Evolutionary conservation across 1,140 invertebrate species (phyloP).

Genomic region (Nasonia giraulti): DNA sequence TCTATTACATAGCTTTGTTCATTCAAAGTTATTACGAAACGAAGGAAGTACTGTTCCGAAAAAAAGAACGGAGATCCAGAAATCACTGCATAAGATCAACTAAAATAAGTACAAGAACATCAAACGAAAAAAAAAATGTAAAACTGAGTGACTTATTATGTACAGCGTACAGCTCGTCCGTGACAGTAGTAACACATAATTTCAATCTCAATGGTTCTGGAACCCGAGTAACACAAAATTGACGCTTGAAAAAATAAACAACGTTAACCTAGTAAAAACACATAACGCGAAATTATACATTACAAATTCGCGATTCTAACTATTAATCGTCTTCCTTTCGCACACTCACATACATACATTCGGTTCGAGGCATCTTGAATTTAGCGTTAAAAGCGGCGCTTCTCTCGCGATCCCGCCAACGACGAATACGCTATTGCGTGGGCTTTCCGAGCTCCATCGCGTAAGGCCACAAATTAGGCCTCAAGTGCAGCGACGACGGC

Average conservation of each 20-base stretch:
- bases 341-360: background rate
- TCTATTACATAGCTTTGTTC: background rate
- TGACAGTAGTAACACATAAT: background rate
- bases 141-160: background rate
- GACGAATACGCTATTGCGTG: background rate
- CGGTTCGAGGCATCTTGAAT: background rate
- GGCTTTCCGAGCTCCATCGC: background rate
- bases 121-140: background rate
- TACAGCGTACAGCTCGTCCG: too few relatives aligned
- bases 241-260: background rate
- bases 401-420: background rate
- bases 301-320: background rate
- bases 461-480: conserved; percentile 20
- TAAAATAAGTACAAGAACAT: background rate
- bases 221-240: background rate
- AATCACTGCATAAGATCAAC: background rate
- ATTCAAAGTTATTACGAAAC: background rate
- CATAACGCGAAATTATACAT: background rate
- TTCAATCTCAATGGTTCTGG: background rate
- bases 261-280: background rate
- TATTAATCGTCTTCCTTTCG: too few relatives aligned
- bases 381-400: background rate
- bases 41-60: background rate
- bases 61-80: background rate
- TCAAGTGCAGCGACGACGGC: conserved; percentile 13